These are phyloP conservation scores for Corydoras maculifer DNA, from an alignment of 2,113 vertebrate genomes.

Conservation along the genomic window DNA sequence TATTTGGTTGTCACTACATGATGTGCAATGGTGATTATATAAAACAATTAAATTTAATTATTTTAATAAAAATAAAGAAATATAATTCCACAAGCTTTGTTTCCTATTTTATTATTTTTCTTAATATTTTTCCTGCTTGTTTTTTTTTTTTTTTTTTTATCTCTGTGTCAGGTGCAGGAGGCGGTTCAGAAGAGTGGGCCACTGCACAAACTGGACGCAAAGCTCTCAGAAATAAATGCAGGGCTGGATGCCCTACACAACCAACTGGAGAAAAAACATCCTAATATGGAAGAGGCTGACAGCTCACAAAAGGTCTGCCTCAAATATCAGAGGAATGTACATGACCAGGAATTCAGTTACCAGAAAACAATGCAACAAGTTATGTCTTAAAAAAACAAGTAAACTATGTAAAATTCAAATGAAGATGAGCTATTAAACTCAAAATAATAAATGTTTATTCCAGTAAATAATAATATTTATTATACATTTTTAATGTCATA, in stretches of 20 bases:
- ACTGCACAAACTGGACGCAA: constrained; percentile 64
- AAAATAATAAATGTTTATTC: no score
- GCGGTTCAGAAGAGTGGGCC: constrained; percentile 72
- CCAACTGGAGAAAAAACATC: constrained; percentile 71
- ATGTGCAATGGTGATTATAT: no score
- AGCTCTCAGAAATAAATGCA: constrained; percentile 70
- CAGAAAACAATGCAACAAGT: no score
- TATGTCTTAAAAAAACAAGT: no score
- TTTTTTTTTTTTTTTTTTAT: constrained; percentile 8
- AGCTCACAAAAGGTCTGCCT: constrained; percentile 78
- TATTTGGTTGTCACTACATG: no score
- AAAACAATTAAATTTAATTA: no score
- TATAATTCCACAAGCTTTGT: background rate
- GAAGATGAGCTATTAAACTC: no score
- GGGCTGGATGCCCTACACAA: constrained; percentile 75
- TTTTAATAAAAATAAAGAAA: background rate
- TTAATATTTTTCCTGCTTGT: background rate
- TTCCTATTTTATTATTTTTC: background rate
- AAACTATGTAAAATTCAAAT: no score
- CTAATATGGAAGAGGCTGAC: constrained; percentile 71
- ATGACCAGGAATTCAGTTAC: no score
- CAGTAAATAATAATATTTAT: no score
- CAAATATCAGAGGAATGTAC: background rate
- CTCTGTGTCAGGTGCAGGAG: constrained; percentile 62
- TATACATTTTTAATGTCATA: no score